Percentiles rank a stretch among this genome's conserved stretches.
Conservation (phyloP, 1,140 invertebrate species). For the Meteorus sp. region DNA sequence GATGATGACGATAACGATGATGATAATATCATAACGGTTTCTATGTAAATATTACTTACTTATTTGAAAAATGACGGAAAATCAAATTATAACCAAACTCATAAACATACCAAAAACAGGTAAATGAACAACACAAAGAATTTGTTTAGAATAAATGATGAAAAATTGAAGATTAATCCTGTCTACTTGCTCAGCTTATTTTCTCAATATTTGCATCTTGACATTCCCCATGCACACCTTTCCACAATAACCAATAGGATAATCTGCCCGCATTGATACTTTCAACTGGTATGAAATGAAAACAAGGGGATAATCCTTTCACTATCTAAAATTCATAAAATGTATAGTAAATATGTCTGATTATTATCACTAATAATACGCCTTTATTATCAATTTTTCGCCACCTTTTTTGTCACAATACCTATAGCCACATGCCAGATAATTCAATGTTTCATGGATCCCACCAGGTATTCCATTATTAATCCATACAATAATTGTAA, state of each 20-base stretch:
- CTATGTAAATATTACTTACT: constrained; percentile 51
- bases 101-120: constrained; percentile 45
- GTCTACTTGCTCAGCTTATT: constrained; percentile 5
- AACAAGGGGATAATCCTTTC: too few species aligned
- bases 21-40: too few species aligned
- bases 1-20: too few species aligned
- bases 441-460: constrained; percentile 21
- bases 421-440: constrained; percentile 16
- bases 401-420: constrained; percentile 1
- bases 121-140: constrained; percentile 44
- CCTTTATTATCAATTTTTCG: background rate
- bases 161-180: constrained; percentile 53
- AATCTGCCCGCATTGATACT: too few species aligned
- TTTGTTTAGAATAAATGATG: constrained; percentile 61
- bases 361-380: background rate
- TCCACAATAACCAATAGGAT: constrained; percentile 38
- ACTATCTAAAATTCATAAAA: too few species aligned
- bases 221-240: background rate
- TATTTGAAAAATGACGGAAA: constrained; percentile 25
- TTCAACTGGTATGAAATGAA: too few species aligned
- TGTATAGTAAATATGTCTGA: too few species aligned
- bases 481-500: constrained; percentile 1
- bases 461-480: constrained; percentile 24
- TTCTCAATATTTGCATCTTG: background rate
- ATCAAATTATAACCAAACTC: constrained; percentile 41